These are phyloP conservation scores for Pachyramphus minor DNA, from an alignment of 2,113 vertebrate genomes.

Conservation along the genomic window DNA sequence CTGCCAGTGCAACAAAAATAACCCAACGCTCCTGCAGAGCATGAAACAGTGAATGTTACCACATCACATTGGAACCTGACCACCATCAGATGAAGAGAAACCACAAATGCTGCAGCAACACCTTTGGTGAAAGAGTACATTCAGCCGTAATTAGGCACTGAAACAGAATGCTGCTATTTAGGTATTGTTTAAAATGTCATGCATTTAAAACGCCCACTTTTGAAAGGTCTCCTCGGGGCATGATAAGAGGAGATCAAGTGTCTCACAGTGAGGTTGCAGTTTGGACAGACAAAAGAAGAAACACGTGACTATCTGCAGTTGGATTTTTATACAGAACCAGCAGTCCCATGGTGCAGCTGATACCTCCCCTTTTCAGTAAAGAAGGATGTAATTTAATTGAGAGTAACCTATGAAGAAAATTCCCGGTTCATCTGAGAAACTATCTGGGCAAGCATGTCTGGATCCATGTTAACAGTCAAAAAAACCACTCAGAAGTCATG, in stretches of 20 bases:
- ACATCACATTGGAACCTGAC: background rate
- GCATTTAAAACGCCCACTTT: background rate
- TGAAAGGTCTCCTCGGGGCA: background rate
- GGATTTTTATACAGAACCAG: background rate
- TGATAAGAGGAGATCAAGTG: background rate
- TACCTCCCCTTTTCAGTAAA: background rate
- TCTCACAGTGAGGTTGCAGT: background rate
- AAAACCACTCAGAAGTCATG: rapidly evolving
- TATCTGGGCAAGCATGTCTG: background rate
- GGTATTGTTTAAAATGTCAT: background rate
- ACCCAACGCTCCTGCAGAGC: background rate
- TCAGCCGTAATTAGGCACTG: background rate
- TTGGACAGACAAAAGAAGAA: background rate
- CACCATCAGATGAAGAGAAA: background rate
- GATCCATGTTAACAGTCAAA: background rate
- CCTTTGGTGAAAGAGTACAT: background rate
- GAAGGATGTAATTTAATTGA: background rate
- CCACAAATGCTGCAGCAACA: background rate
- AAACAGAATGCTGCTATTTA: background rate
- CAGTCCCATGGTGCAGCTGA: rapidly evolving
- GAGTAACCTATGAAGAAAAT: background rate
- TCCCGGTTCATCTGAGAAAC: background rate
- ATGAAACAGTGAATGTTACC: background rate
- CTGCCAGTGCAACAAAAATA: slow-evolving; percentile 44
- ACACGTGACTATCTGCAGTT: background rate